phyloP scores from a whole-genome alignment of 2,888 invertebrate genomes.

The Drosophila formosana region DNA sequence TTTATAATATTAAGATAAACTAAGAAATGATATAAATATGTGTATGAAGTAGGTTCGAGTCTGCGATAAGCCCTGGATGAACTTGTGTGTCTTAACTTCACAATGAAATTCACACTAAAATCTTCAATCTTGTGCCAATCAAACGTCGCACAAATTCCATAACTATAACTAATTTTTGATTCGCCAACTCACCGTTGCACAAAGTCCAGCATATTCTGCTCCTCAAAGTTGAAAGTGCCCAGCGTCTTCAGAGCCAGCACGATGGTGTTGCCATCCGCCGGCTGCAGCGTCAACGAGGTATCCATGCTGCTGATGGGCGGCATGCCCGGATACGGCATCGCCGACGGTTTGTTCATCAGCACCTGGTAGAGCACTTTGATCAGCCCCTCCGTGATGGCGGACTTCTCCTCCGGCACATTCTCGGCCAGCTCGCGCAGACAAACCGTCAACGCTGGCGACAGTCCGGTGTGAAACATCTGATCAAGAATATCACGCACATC shows the following conservation, averaged over 20 bases:
- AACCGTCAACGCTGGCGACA: conserved; percentile 95
- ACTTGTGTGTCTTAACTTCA: too few relatives aligned
- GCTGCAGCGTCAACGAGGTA: conserved; percentile 77
- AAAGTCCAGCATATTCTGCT: conserved; percentile 95
- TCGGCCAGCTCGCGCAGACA: conserved; percentile 95
- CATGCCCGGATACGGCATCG: conserved; percentile 87
- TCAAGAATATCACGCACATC: conserved; percentile 95
- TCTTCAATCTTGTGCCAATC: too few relatives aligned
- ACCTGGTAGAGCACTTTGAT: conserved; percentile 96
- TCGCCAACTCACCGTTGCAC: conserved; percentile 87
- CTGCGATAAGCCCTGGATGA: too few relatives aligned
- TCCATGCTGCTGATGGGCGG: conserved; percentile 84
- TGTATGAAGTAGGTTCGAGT: too few relatives aligned
- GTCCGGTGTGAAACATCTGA: conserved; percentile 95
- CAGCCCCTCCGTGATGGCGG: conserved; percentile 96
- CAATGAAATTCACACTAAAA: too few relatives aligned
- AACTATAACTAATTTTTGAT: background rate
- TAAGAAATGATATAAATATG: too few relatives aligned
- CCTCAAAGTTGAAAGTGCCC: conserved; percentile 96
- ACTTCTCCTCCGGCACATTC: conserved; percentile 94
- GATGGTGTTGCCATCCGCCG: conserved; percentile 91
- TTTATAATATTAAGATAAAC: too few relatives aligned
- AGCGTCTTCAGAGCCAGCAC: conserved; percentile 96
- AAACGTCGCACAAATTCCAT: too few relatives aligned
- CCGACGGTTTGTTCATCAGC: conserved; percentile 93